Conservation (phyloP, 2,797 vertebrate species). For the Orientallactaga sibirica region DNA sequence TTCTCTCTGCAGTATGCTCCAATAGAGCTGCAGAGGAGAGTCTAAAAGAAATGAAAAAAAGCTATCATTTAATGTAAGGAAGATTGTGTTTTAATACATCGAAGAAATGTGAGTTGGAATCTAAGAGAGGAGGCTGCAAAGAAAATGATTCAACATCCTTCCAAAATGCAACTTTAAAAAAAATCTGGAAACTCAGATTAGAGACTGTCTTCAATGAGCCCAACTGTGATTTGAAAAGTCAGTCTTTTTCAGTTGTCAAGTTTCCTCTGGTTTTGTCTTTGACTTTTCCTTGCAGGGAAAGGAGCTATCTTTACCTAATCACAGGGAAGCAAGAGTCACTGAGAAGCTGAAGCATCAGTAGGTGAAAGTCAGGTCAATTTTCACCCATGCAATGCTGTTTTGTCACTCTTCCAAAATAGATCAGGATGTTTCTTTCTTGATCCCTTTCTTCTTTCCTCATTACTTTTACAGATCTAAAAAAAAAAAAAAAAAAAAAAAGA, state of each 20-base stretch:
- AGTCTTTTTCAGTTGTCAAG: constrained; percentile 89
- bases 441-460: constrained; percentile 90
- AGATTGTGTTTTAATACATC: constrained; percentile 69
- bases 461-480: constrained; percentile 91
- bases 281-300: constrained; percentile 90
- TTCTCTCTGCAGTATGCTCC: constrained; percentile 84
- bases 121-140: constrained; percentile 82
- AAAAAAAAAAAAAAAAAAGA: constrained; percentile 78
- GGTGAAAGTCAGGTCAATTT: constrained; percentile 92
- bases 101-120: constrained; percentile 88
- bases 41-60: constrained; percentile 85
- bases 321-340: constrained; percentile 89
- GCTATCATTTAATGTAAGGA: constrained; percentile 85
- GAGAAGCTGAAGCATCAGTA: constrained; percentile 87
- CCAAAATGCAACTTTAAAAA: constrained; percentile 83
- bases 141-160: constrained; percentile 87
- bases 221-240: constrained; percentile 92
- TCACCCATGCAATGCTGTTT: constrained; percentile 89
- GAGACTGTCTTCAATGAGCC: constrained; percentile 89
- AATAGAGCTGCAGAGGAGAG: constrained; percentile 84
- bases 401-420: constrained; percentile 90
- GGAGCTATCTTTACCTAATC: constrained; percentile 91
- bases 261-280: constrained; percentile 89
- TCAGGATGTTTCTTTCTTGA: constrained; percentile 89
- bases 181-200: constrained; percentile 89